Evolutionary conservation across 2,888 invertebrate genomes (phyloP).

Genomic region (Eupithecia centaureata): DNA sequence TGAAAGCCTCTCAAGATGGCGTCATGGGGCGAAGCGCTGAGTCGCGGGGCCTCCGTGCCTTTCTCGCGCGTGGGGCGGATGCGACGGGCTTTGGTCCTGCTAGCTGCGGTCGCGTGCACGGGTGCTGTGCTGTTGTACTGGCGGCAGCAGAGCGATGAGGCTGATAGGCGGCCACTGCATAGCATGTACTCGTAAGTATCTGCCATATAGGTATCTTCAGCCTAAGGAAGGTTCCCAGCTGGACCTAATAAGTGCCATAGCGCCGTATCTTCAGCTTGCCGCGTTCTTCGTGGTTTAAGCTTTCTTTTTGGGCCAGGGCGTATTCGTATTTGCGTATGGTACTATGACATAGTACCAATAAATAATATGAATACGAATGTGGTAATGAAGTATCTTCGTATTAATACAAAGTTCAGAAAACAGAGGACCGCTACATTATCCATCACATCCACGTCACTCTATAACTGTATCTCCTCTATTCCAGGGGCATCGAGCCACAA

Average conservation of each 20-base stretch:
- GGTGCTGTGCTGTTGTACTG: conserved; percentile 85
- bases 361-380: no score
- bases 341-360: no score
- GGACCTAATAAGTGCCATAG: not conserved
- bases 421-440: no score
- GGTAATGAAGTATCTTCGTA: no score
- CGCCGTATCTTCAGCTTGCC: not conserved
- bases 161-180: conserved; percentile 65
- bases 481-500: conserved; percentile 81
- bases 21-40: conserved; percentile 69
- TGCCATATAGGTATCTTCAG: not conserved
- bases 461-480: conserved; percentile 45
- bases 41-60: conserved; percentile 80
- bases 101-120: conserved; percentile 82
- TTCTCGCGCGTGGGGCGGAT: conserved; percentile 80
- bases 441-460: not conserved
- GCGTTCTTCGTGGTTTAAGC: not conserved
- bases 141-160: conserved; percentile 82
- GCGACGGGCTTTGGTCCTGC: conserved; percentile 82
- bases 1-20: conserved; percentile 55
- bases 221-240: no score
- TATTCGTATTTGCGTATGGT: no score
- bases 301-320: not conserved
- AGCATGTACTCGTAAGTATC: conserved; percentile 62
- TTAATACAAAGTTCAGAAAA: no score